Conservation (phyloP, 2,888 invertebrate genomes). For the Epiblema foenella region DNA sequence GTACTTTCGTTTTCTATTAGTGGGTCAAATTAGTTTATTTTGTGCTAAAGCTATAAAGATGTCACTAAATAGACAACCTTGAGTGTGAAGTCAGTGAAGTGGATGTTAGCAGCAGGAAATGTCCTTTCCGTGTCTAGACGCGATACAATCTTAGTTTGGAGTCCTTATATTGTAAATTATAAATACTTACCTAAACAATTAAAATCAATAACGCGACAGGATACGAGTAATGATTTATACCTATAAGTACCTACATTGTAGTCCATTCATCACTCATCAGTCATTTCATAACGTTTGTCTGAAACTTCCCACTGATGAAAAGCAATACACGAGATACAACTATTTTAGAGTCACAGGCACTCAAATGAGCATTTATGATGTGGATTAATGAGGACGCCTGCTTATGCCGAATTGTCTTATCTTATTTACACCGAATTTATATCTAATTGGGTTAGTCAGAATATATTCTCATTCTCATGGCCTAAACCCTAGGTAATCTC, state of each 20-base stretch:
- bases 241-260: too few relatives aligned
- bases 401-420: not conserved
- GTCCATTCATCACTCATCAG: too few relatives aligned
- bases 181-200: not conserved
- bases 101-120: slow-evolving; percentile 3
- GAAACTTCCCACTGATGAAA: too few relatives aligned
- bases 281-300: too few relatives aligned
- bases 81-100: not conserved
- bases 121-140: not conserved
- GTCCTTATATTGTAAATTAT: not conserved
- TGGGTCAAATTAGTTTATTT: slow-evolving; percentile 27
- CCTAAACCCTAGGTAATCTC: not conserved
- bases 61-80: not conserved
- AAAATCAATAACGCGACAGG: not conserved
- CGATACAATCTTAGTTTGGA: not conserved
- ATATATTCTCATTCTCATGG: not conserved
- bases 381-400: not conserved
- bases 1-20: not conserved
- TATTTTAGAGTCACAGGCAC: too few relatives aligned
- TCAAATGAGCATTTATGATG: not conserved
- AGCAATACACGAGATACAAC: too few relatives aligned
- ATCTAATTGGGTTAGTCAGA: not conserved
- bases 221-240: too few relatives aligned
- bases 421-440: not conserved
- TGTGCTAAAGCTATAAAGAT: slow-evolving; percentile 1